Evolutionary conservation across 2,888 invertebrate species (phyloP).

Genomic region (Eupithecia vulgata): DNA sequence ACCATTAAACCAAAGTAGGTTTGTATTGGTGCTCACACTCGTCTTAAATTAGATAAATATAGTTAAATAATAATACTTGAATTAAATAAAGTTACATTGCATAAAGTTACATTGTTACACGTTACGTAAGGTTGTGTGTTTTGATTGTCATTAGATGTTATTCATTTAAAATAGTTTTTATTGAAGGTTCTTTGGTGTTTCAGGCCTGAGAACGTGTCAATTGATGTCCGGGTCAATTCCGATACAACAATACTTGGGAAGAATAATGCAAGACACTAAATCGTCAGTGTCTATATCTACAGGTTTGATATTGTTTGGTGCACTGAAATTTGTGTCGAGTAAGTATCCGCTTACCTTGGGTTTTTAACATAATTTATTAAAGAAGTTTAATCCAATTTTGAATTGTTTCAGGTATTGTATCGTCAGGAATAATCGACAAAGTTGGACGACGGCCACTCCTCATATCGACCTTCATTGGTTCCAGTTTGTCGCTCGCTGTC

Average conservation of each 20-base stretch:
- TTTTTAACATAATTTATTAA: not conserved
- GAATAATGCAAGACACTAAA: conserved; percentile 62
- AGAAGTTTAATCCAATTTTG: not conserved
- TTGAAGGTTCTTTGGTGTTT: conserved; percentile 15
- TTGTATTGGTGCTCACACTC: too few species aligned
- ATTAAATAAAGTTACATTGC: too few species aligned
- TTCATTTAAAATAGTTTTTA: too few species aligned
- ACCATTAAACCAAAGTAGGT: too few species aligned
- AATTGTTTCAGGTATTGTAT: conserved; percentile 61
- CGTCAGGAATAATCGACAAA: conserved; percentile 61
- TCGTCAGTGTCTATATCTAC: conserved; percentile 51
- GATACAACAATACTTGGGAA: conserved; percentile 63
- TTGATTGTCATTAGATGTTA: too few species aligned
- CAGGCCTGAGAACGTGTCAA: conserved; percentile 63
- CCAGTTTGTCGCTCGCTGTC: conserved; percentile 50
- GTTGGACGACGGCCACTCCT: conserved; percentile 76
- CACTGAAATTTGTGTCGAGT: conserved; percentile 1
- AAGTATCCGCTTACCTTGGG: not conserved
- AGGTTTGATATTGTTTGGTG: conserved; percentile 56
- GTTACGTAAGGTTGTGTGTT: conserved; percentile 14
- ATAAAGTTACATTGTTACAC: too few species aligned
- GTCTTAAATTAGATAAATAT: too few species aligned
- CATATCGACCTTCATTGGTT: conserved; percentile 66
- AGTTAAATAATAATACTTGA: too few species aligned
- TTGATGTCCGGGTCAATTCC: conserved; percentile 60